These are phyloP conservation scores for Sebastes hopkinsi DNA, from an alignment of 2,797 vertebrate genomes.

Conservation along the genomic window DNA sequence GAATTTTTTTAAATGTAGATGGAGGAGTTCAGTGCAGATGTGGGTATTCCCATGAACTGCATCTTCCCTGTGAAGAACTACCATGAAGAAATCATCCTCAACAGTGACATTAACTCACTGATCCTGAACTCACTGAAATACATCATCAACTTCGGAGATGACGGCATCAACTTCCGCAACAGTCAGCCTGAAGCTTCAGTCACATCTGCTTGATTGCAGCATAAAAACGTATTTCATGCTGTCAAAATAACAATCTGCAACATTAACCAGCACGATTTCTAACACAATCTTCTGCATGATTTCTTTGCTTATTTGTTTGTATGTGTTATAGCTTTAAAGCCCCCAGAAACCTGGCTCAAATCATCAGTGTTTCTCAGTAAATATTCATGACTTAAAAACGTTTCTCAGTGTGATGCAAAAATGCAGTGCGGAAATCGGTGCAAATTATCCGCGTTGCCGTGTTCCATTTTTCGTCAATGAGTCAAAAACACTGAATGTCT, in stretches of 20 bases:
- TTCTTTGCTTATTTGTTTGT: background rate
- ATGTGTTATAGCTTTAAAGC: no score
- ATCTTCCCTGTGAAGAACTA: conserved; percentile 23
- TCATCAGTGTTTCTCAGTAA: background rate
- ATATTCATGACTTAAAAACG: background rate
- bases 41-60: background rate
- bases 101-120: background rate
- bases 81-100: background rate
- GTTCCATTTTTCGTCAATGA: no score
- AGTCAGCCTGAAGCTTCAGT: background rate
- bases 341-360: no score
- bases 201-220: background rate
- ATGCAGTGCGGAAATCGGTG: no score
- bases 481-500: no score
- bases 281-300: background rate
- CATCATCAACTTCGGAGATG: background rate
- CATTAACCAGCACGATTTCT: background rate
- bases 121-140: background rate
- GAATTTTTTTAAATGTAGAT: background rate
- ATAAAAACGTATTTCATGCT: background rate
- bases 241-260: background rate
- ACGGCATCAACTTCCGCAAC: background rate
- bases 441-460: no score
- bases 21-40: background rate
- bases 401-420: no score